Evolutionary conservation across 2,797 vertebrate genomes (phyloP), one percentile per base, ranked within the genome.

Genomic region (Enteromius unitaeniatus): DNA sequence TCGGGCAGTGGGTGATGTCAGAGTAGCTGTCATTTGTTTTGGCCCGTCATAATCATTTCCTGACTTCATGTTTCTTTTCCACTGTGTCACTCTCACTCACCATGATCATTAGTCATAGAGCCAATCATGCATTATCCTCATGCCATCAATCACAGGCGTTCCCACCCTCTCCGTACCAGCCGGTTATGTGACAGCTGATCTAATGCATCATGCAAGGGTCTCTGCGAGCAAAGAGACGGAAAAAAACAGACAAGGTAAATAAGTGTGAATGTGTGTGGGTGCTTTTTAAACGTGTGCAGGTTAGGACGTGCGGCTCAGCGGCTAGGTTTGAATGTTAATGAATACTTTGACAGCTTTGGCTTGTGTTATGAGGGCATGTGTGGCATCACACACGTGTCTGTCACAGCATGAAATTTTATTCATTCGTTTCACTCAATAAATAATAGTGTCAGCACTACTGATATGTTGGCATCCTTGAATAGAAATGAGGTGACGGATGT

Each of bases 71-170:
- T 88, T 88, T 88, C 86, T 85, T 78, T 82, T 83, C 80, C 82
- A 75, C 82, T 75, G 76, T 88, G 87, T 89, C 88, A 87, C 87
- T 87, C 87, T 86, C 77, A 58, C 85, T 88, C 64, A 75, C 82
- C 49, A 42, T 60, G 73, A 83, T 84, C 84, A 88, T 89, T 87
- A 84, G 82, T 89, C 86, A 88, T 64, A 55, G 42, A 80, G 72
- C 79, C 87, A 88, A 89, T 88, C 87, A 85, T 86, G 88, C 87
- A 83, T 86, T 84, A 88, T 85, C 82, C 82, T 49, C 23, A 58
- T 67, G 72, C 79, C 81, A 87, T 89, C 88, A 79, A 84, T 87
- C 84, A 84, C 79, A 17, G 26, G 47, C 23, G 51, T 70, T 67
- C 58, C 67, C 76, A 53, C 81, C 85, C 55, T 77, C 84, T 86